These are phyloP conservation scores for Eupleurogrammus muticus DNA, from an alignment of 2,797 vertebrate species.

Conservation along the genomic window DNA sequence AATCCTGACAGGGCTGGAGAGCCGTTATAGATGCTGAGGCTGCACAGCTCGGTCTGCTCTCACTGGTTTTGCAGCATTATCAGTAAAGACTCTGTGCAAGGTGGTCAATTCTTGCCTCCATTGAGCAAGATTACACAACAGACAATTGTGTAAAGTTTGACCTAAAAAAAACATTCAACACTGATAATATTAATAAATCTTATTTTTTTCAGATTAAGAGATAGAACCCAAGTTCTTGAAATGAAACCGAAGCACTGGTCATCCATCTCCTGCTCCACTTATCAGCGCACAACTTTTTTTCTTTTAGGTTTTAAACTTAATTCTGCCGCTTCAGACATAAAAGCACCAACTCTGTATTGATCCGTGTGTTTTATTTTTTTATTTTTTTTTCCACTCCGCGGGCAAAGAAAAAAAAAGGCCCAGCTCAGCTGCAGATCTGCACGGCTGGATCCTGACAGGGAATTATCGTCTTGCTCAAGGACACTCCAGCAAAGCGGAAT, in stretches of 20 bases:
- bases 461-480: slow-evolving; percentile 38
- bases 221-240: slow-evolving; percentile 1
- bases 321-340: not conserved
- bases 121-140: not conserved
- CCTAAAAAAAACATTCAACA: not conserved
- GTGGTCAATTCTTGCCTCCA: slow-evolving; percentile 3
- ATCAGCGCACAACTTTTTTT: not conserved
- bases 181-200: too few relatives aligned
- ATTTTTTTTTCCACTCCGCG: not conserved
- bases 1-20: slow-evolving; percentile 29
- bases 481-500: slow-evolving; percentile 19
- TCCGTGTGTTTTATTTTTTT: too few relatives aligned
- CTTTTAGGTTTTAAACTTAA: not conserved
- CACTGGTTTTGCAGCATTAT: not conserved
- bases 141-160: not conserved
- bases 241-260: not conserved
- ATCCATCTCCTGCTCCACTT: not conserved
- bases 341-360: slow-evolving; percentile 1
- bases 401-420: not conserved
- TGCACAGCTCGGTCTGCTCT: not conserved
- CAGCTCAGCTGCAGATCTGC: slow-evolving; percentile 13
- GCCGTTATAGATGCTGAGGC: slow-evolving; percentile 4
- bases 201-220: not conserved
- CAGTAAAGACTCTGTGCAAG: slow-evolving; percentile 37
- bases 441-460: slow-evolving; percentile 15